Evolutionary conservation across 2,888 invertebrate species (phyloP).

Genomic region (Eulithis testata): DNA sequence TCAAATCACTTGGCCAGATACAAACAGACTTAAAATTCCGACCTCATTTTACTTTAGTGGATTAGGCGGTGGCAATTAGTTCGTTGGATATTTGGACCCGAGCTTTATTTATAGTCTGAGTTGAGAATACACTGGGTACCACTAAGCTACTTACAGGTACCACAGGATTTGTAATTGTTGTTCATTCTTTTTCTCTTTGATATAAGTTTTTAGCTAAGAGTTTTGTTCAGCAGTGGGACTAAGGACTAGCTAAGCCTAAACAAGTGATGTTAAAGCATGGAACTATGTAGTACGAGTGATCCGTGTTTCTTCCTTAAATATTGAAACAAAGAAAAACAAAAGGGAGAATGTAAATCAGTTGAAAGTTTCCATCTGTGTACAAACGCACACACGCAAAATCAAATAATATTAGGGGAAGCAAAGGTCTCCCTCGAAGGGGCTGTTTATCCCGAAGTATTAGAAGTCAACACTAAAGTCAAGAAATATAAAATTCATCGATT

Average conservation of each 20-base stretch:
- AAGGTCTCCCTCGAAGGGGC: constrained; percentile 66
- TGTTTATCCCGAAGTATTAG: constrained; percentile 75
- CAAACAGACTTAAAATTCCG: constrained; percentile 43
- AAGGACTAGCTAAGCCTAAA: too few relatives aligned
- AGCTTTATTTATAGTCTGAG: constrained; percentile 66
- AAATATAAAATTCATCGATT: constrained; percentile 79
- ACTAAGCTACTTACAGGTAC: constrained; percentile 59
- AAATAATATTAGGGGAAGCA: constrained; percentile 74
- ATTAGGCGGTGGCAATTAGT: constrained; percentile 72
- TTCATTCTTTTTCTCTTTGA: constrained; percentile 31
- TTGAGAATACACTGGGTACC: constrained; percentile 55
- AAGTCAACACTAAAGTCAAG: constrained; percentile 66
- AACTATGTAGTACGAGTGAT: too few relatives aligned
- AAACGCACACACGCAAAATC: constrained; percentile 71
- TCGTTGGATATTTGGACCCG: constrained; percentile 64
- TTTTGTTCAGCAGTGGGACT: neutral
- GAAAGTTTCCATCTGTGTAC: constrained; percentile 67
- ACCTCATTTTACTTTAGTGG: constrained; percentile 69
- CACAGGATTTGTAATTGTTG: constrained; percentile 50
- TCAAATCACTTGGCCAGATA: constrained; percentile 54
- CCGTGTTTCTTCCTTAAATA: constrained; percentile 30
- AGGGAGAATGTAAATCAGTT: constrained; percentile 63
- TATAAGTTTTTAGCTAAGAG: neutral
- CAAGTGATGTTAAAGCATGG: too few relatives aligned
- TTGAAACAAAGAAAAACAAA: constrained; percentile 42